phyloP scores from a whole-genome alignment of 2,888 invertebrate species.

The Scrobipalpa costella region DNA sequence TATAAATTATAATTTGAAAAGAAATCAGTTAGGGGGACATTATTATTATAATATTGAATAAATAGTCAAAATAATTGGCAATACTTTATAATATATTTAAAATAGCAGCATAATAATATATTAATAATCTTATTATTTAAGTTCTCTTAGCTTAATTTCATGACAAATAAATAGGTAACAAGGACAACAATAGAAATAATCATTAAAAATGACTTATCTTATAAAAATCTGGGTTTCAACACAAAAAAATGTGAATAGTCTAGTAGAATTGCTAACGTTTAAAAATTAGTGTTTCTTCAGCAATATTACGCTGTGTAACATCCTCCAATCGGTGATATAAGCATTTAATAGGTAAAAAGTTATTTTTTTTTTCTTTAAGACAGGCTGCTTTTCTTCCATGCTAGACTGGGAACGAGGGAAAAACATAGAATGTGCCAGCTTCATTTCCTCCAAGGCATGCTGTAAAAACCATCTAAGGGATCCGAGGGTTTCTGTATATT shows the following conservation, averaged over 20 bases:
- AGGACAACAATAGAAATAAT: constrained; percentile 1
- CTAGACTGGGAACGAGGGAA: no score
- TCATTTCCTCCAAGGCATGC: no score
- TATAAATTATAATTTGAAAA: not conserved
- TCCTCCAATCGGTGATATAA: constrained; percentile 49
- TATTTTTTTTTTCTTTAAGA: constrained; percentile 32
- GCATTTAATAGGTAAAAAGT: constrained; percentile 53
- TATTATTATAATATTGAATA: not conserved
- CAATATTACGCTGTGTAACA: constrained; percentile 30
- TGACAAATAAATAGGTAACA: not conserved
- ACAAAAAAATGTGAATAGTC: not conserved
- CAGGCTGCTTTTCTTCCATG: no score
- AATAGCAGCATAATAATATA: constrained; percentile 18
- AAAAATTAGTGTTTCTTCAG: constrained; percentile 5
- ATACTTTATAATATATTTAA: constrained; percentile 16
- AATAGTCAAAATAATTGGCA: constrained; percentile 16
- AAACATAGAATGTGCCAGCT: no score
- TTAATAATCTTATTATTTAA: constrained; percentile 7
- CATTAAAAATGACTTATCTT: not conserved
- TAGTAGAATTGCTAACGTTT: not conserved
- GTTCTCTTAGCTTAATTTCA: constrained; percentile 1
- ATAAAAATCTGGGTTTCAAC: not conserved
- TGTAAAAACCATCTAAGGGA: no score
- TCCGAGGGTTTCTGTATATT: no score
- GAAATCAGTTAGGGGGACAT: not conserved